phyloP scores from a whole-genome alignment of 2,888 invertebrate species.

The Eumacrocentrus americanus region DNA sequence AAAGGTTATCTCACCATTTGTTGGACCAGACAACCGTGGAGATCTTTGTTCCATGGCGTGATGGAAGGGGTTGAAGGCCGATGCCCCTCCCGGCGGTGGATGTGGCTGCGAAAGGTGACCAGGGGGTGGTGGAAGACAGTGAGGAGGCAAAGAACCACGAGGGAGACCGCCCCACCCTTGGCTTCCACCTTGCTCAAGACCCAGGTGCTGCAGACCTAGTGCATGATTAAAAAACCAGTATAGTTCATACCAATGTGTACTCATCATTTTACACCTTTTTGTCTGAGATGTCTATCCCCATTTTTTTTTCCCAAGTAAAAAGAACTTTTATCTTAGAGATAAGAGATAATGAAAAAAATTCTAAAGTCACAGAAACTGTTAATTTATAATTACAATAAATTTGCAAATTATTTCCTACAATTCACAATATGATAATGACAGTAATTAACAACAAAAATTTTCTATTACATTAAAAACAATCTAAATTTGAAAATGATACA shows the following conservation, averaged over 20 bases:
- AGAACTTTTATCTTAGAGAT: too few relatives aligned
- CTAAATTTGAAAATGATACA: conserved; percentile 10
- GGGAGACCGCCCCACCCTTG: conserved; percentile 58
- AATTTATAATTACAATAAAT: background rate
- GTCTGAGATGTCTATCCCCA: too few relatives aligned
- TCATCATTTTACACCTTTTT: too few relatives aligned
- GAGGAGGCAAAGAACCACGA: conserved; percentile 55
- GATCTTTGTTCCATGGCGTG: conserved; percentile 58
- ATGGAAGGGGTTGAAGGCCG: conserved; percentile 60
- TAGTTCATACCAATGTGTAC: too few relatives aligned
- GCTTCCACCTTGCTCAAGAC: conserved; percentile 56
- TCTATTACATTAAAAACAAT: background rate
- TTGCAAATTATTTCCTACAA: background rate
- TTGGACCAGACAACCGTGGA: conserved; percentile 51
- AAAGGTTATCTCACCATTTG: conserved; percentile 41
- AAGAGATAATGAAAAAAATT: too few relatives aligned
- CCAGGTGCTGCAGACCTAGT: conserved; percentile 57
- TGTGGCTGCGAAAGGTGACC: conserved; percentile 55
- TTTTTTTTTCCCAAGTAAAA: too few relatives aligned
- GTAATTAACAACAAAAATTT: background rate
- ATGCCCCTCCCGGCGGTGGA: conserved; percentile 48
- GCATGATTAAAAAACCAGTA: conserved; percentile 41
- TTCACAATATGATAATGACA: background rate
- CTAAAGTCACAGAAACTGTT: too few relatives aligned
- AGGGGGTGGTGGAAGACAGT: conserved; percentile 60